Percentiles rank a stretch among this genome's conserved stretches.
Conservation (phyloP, 2,113 vertebrate species). For the Oreotragus oreotragus region DNA sequence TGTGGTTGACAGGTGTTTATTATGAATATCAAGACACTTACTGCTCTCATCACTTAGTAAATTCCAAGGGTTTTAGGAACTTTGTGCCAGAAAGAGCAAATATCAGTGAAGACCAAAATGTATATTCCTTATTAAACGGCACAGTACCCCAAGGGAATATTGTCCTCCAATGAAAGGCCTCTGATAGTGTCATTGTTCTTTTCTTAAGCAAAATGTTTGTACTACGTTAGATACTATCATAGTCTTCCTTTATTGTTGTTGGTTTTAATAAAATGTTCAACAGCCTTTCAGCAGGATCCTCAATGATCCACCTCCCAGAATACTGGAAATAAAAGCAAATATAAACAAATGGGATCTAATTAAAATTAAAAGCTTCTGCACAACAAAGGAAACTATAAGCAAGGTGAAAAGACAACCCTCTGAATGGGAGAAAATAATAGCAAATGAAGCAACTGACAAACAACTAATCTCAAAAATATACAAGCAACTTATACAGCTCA, state of each 20-base stretch:
- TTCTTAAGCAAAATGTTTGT: not conserved
- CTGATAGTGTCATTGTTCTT: not conserved
- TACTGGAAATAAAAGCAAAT: too few species aligned
- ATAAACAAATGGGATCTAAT: too few species aligned
- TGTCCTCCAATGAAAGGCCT: not conserved
- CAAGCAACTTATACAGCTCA: too few species aligned
- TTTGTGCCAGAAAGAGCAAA: not conserved
- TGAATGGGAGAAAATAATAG: too few species aligned
- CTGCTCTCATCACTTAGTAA: not conserved
- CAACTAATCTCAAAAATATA: too few species aligned
- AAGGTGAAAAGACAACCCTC: too few species aligned
- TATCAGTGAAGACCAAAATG: not conserved
- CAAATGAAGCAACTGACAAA: too few species aligned
- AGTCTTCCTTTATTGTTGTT: not conserved
- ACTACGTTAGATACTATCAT: not conserved
- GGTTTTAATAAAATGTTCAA: not conserved
- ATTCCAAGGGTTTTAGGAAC: not conserved
- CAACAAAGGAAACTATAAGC: too few species aligned
- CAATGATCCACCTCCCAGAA: too few species aligned
- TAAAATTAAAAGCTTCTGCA: too few species aligned
- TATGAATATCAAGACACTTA: not conserved
- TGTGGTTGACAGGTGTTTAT: not conserved
- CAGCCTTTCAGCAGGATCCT: too few species aligned
- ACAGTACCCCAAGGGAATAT: not conserved
- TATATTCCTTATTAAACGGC: not conserved